A percentile compares a stretch with the other conserved stretches of the same genome.
Conservation (phyloP, 2,113 vertebrate genomes). For the Rhinoderma darwinii region DNA sequence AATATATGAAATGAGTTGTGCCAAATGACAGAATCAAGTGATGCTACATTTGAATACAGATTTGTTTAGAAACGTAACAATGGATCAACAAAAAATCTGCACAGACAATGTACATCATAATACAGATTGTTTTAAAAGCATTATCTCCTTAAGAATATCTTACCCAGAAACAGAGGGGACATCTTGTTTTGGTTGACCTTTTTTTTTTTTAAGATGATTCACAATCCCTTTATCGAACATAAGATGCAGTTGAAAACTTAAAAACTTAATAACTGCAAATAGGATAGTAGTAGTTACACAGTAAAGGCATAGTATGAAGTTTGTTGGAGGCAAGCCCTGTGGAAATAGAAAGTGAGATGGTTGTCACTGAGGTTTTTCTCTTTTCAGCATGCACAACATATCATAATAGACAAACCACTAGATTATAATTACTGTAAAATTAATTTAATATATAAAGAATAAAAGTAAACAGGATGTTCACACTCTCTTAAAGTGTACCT, state of each 20-base stretch:
- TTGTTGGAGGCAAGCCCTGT: slow-evolving; percentile 89
- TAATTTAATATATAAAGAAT: too few relatives aligned
- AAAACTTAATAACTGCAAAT: slow-evolving; percentile 88
- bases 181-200: slow-evolving; percentile 74
- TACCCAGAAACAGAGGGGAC: slow-evolving; percentile 77
- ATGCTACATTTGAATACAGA: too few relatives aligned
- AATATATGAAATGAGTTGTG: too few relatives aligned
- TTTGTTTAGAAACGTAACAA: too few relatives aligned
- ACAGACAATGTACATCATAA: too few relatives aligned
- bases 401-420: not conserved
- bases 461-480: too few relatives aligned
- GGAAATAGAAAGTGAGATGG: not conserved
- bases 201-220: slow-evolving; percentile 76
- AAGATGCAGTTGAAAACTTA: slow-evolving; percentile 92
- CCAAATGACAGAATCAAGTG: too few relatives aligned
- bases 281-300: slow-evolving; percentile 87
- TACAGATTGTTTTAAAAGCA: too few relatives aligned
- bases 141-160: slow-evolving; percentile 1
- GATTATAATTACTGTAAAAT: too few relatives aligned
- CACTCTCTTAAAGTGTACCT: too few relatives aligned
- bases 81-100: too few relatives aligned
- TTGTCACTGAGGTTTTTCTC: not conserved
- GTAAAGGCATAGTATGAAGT: slow-evolving; percentile 87
- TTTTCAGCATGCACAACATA: not conserved
- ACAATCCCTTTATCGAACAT: slow-evolving; percentile 92